phyloP scores from a whole-genome alignment of 2,113 vertebrate genomes.

The Rhea americana region DNA sequence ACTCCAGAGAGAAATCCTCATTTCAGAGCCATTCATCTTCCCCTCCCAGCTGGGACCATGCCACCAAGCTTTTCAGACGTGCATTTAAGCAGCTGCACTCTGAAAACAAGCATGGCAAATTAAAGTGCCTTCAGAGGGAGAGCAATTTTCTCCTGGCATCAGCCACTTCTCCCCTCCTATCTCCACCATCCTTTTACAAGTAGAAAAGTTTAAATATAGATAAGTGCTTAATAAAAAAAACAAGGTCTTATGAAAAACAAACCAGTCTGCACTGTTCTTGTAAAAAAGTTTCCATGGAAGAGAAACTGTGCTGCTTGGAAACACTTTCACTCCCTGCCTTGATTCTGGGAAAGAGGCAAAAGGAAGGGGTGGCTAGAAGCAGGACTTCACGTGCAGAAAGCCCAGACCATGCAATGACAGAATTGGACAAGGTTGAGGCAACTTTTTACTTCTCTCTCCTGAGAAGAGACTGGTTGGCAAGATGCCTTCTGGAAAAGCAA shows the following conservation, averaged over 20 bases:
- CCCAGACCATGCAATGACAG: background rate
- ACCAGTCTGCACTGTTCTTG: fast-evolving
- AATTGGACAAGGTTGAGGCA: fast-evolving
- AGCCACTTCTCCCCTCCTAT: background rate
- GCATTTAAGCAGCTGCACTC: background rate
- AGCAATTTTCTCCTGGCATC: background rate
- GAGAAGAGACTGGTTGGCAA: fast-evolving
- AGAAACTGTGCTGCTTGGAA: background rate
- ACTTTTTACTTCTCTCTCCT: background rate
- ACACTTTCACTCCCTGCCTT: fast-evolving
- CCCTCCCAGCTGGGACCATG: background rate
- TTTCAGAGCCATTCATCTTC: background rate
- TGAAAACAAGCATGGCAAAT: background rate
- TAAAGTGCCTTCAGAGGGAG: no score
- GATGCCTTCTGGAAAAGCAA: background rate
- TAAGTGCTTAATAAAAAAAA: background rate
- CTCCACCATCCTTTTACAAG: background rate
- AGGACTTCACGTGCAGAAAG: background rate
- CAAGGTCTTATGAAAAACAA: background rate
- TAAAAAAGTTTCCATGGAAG: background rate
- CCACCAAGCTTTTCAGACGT: fast-evolving
- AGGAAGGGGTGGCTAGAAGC: fast-evolving
- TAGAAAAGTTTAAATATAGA: background rate
- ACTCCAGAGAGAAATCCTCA: fast-evolving
- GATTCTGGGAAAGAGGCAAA: background rate